Conservation (phyloP, 2,797 vertebrate species). For the Phalloptychus januarius region DNA sequence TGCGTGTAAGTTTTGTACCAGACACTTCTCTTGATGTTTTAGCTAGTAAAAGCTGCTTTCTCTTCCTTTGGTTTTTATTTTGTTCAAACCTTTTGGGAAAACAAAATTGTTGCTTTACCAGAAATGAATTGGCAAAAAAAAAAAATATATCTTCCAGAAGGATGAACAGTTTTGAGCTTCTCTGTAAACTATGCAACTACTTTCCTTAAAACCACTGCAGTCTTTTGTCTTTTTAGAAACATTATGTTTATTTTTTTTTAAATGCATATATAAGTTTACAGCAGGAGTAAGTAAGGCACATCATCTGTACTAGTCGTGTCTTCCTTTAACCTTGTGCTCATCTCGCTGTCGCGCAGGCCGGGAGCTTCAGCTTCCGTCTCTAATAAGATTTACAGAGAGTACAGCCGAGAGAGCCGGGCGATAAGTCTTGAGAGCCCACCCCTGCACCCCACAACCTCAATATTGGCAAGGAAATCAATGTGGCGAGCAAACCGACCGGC, state of each 20-base stretch:
- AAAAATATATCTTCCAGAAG: too few relatives aligned
- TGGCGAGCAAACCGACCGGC: slow-evolving; percentile 85
- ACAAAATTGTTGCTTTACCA: not conserved
- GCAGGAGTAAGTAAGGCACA: slow-evolving; percentile 31
- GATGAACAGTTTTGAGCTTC: not conserved
- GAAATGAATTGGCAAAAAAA: not conserved
- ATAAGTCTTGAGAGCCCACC: slow-evolving; percentile 80
- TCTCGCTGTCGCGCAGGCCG: slow-evolving; percentile 34
- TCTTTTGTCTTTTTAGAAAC: not conserved
- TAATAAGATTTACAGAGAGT: slow-evolving; percentile 70
- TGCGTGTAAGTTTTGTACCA: too few relatives aligned
- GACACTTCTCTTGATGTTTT: too few relatives aligned
- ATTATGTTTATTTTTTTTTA: not conserved
- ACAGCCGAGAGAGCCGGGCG: slow-evolving; percentile 64
- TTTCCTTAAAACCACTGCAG: not conserved
- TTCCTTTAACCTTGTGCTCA: slow-evolving; percentile 63
- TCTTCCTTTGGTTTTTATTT: too few relatives aligned
- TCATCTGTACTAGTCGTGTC: slow-evolving; percentile 41
- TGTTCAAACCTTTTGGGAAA: too few relatives aligned
- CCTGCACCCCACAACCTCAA: slow-evolving; percentile 72
- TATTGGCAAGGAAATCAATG: slow-evolving; percentile 92
- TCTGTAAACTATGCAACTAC: not conserved
- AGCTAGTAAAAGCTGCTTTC: too few relatives aligned
- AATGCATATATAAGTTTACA: not conserved
- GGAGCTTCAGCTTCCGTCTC: slow-evolving; percentile 54